phyloP scores from a whole-genome alignment of 64 coral and sea anemone species.

The Exaiptasia diaphana region DNA sequence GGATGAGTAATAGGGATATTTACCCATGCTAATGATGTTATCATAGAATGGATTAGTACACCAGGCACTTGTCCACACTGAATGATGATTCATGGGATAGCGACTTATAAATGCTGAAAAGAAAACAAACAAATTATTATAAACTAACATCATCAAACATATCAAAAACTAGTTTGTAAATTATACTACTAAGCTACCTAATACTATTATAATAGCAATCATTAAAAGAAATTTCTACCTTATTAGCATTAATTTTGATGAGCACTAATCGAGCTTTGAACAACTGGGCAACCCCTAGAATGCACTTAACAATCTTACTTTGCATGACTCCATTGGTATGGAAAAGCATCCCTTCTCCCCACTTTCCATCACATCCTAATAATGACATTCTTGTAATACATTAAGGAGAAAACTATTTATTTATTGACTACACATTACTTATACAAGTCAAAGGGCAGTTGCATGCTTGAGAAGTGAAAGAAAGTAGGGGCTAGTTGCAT shows the following conservation, averaged over 20 bases:
- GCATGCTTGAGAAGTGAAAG: too few species aligned
- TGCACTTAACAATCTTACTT: constrained; percentile 35
- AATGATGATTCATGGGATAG: constrained; percentile 31
- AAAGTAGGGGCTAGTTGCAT: too few species aligned
- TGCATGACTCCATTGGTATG: constrained; percentile 32
- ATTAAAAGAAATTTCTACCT: too few species aligned
- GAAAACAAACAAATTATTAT: not conserved
- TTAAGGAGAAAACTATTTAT: not conserved
- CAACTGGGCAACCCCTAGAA: too few species aligned
- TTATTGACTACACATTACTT: not conserved
- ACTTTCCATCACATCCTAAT: constrained; percentile 48
- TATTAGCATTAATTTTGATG: too few species aligned
- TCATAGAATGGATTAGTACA: constrained; percentile 67
- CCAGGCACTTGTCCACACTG: constrained; percentile 87
- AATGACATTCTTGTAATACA: constrained; percentile 46
- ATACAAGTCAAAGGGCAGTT: too few species aligned
- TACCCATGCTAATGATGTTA: constrained; percentile 86
- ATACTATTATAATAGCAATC: too few species aligned
- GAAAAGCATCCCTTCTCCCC: constrained; percentile 69
- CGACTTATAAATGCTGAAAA: constrained; percentile 42
- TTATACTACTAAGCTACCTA: too few species aligned
- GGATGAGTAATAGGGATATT: too few species aligned
- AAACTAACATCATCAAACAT: too few species aligned
- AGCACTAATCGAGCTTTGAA: too few species aligned
- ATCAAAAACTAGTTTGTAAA: too few species aligned